Evolutionary conservation across 2,113 vertebrate species (phyloP).

Genomic region (Cercocebus atys): DNA sequence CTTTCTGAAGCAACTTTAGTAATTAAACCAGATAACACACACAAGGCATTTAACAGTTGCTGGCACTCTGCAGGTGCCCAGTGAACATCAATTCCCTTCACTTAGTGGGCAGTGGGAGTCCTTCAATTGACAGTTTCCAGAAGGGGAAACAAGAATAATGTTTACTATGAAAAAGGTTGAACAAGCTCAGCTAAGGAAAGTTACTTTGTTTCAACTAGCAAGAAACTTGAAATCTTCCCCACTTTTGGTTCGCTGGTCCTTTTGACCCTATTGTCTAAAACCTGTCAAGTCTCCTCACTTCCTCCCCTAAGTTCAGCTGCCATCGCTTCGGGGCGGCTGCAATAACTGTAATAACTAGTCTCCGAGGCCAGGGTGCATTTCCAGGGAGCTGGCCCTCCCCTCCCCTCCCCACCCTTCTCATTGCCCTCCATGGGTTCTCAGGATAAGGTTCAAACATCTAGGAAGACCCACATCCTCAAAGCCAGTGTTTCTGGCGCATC

Average conservation of each 20-base stretch:
- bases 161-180: background rate
- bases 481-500: background rate
- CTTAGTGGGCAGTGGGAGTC: no score
- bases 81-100: background rate
- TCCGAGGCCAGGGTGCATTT: background rate
- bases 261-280: background rate
- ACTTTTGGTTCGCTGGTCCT: background rate
- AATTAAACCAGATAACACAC: background rate
- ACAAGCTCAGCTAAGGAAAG: background rate
- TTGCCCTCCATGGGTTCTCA: background rate
- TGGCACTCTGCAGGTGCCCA: background rate
- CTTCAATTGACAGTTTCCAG: background rate
- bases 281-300: background rate
- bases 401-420: background rate
- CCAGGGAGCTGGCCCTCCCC: background rate
- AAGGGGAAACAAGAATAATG: background rate
- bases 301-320: background rate
- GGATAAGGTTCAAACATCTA: background rate
- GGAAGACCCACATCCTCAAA: background rate
- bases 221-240: background rate
- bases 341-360: background rate
- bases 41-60: no score
- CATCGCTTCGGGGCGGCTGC: background rate
- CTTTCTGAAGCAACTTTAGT: background rate
- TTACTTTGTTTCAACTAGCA: background rate